Percentiles rank a stretch among this genome's conserved stretches.
phyloP scores from a whole-genome alignment of 2,888 invertebrate species.

The Colletes collaris region DNA sequence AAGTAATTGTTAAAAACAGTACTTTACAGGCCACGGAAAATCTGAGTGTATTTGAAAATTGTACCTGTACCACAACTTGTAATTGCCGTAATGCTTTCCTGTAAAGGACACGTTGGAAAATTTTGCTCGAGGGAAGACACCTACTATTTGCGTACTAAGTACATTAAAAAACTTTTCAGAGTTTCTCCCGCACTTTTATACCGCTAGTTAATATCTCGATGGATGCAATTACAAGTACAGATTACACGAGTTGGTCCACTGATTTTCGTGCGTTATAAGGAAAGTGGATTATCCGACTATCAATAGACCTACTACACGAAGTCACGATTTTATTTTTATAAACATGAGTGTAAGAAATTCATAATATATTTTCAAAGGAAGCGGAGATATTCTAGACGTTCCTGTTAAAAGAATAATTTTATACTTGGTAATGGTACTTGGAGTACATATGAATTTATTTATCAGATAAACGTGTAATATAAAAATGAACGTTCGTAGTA shows the following conservation, averaged over 20 bases:
- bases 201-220: slow-evolving; percentile 8
- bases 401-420: too few relatives aligned
- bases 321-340: too few relatives aligned
- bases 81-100: slow-evolving; percentile 2
- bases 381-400: too few relatives aligned
- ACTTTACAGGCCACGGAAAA: too few relatives aligned
- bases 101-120: not conserved
- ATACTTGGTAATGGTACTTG: too few relatives aligned
- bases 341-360: too few relatives aligned
- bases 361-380: too few relatives aligned
- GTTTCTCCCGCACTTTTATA: not conserved
- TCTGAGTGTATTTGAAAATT: not conserved
- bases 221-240: slow-evolving; percentile 6
- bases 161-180: slow-evolving; percentile 1
- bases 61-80: not conserved
- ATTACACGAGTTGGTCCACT: slow-evolving; percentile 17
- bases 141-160: not conserved
- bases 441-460: too few relatives aligned
- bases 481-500: too few relatives aligned
- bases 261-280: not conserved
- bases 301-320: too few relatives aligned
- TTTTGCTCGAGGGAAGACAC: not conserved
- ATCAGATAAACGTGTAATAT: too few relatives aligned
- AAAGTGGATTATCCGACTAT: too few relatives aligned
- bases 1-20: not conserved